phyloP scores from a whole-genome alignment of 2,797 vertebrate genomes.

The Sebastes hubbsi region DNA sequence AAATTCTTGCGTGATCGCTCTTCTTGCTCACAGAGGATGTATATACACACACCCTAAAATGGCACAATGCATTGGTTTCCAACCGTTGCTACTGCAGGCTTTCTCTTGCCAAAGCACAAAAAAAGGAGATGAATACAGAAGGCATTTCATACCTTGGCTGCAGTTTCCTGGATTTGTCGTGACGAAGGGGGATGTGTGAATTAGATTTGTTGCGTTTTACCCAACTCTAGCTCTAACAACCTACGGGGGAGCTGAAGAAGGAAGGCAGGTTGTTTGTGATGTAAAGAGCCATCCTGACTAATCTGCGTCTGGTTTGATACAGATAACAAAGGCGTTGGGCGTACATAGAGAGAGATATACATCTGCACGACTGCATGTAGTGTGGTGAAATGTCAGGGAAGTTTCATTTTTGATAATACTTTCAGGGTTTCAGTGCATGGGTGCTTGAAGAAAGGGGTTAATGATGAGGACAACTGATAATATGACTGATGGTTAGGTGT shows the following conservation, averaged over 20 bases:
- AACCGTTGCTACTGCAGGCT: not conserved
- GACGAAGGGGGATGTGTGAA: slow-evolving; percentile 19
- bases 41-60: slow-evolving; percentile 22
- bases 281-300: not conserved
- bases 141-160: slow-evolving; percentile 28
- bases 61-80: slow-evolving; percentile 26
- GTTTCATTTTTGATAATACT: not conserved
- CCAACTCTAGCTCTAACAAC: slow-evolving; percentile 1
- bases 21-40: slow-evolving; percentile 26
- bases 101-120: slow-evolving; percentile 37
- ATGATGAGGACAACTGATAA: not conserved
- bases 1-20: slow-evolving; percentile 18
- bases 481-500: not conserved
- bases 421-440: not conserved
- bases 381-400: not conserved
- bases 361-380: not conserved
- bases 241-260: not conserved
- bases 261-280: slow-evolving; percentile 9
- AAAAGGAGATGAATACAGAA: slow-evolving; percentile 28
- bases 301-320: slow-evolving; percentile 29
- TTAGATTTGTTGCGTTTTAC: slow-evolving; percentile 28
- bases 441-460: not conserved
- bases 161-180: slow-evolving; percentile 28
- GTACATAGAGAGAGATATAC: not conserved
- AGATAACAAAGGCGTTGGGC: slow-evolving; percentile 1